Evolutionary conservation across 2,888 invertebrate species (phyloP).

Genomic region (Lamproptera curius): DNA sequence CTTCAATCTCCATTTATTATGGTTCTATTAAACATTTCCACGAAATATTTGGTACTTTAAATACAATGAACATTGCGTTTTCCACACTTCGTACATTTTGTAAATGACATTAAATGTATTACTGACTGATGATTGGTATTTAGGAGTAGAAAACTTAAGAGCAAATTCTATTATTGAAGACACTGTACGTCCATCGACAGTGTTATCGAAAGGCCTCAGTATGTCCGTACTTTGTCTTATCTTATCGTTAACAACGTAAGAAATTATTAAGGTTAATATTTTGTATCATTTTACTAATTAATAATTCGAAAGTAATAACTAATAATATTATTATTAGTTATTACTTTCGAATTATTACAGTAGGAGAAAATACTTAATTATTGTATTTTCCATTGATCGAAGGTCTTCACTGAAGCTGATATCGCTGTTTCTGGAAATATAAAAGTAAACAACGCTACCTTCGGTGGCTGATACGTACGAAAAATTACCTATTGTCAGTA

Average conservation of each 20-base stretch:
- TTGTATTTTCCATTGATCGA: too few species aligned
- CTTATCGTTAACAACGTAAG: slow-evolving; percentile 59
- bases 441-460: too few species aligned
- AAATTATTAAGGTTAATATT: slow-evolving; percentile 30
- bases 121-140: background rate
- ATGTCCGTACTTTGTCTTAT: slow-evolving; percentile 65
- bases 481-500: too few species aligned
- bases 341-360: too few species aligned
- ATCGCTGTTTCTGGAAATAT: too few species aligned
- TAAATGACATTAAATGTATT: too few species aligned
- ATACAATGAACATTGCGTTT: background rate
- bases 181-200: slow-evolving; percentile 49
- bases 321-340: too few species aligned
- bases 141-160: slow-evolving; percentile 22
- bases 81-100: background rate
- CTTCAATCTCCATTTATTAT: slow-evolving; percentile 61
- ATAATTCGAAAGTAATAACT: too few species aligned
- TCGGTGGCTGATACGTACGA: too few species aligned
- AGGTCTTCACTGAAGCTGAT: too few species aligned
- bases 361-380: too few species aligned
- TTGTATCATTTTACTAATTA: background rate
- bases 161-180: slow-evolving; percentile 60
- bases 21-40: slow-evolving; percentile 29
- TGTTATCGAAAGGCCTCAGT: slow-evolving; percentile 58
- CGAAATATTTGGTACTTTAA: slow-evolving; percentile 11